Evolutionary conservation across 2,797 vertebrate genomes (phyloP), one percentile per base, ranked within the genome.

Genomic region (Melanotaenia pygmaea): DNA sequence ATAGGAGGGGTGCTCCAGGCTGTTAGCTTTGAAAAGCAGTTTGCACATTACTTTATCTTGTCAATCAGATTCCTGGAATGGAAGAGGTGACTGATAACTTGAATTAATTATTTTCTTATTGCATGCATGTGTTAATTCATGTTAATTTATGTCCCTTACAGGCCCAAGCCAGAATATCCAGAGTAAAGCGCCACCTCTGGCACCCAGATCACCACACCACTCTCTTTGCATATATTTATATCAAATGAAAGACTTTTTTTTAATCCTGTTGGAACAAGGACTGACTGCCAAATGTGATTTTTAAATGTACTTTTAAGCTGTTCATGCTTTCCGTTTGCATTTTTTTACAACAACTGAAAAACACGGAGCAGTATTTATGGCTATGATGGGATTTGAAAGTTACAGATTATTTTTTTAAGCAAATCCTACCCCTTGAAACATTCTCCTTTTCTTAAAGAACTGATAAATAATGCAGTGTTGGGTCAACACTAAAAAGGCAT

Each of bases 1-100:
- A 95, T 94, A 92, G 93, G 94, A 93, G 93, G 93, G 93, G 93
- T 91, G 94, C 93, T 94, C 91, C 95, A 94, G 94, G 94, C 94
- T 94, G 94, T 94, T 93, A 93, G 92, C 91, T 87, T 93, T 93
- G 92, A 94, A 90, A 94, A 92, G 92, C 93, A 94, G 91, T 94
- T 94, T 94, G 93, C 94, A 93, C 92, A 92, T 93, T 94, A 93
- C 91, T 93, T 93, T 93, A 92, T 93, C 92, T 93, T 94, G 94
- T 95, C 94, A 95, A 95, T 95, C 95, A 94, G 90, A 93, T 93
- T 90, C 90, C 88, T 92, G 94, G 92, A 94, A 93, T 89, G 91
- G 92, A 91, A 91, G 92, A 94, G 93, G 92, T 94, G 93, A 93
- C 93, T 93, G 93, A 94, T 94, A 93, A 93, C 91, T 93, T 93